phyloP scores from a whole-genome alignment of 2,888 invertebrate species.

The Helicoverpa assulta region DNA sequence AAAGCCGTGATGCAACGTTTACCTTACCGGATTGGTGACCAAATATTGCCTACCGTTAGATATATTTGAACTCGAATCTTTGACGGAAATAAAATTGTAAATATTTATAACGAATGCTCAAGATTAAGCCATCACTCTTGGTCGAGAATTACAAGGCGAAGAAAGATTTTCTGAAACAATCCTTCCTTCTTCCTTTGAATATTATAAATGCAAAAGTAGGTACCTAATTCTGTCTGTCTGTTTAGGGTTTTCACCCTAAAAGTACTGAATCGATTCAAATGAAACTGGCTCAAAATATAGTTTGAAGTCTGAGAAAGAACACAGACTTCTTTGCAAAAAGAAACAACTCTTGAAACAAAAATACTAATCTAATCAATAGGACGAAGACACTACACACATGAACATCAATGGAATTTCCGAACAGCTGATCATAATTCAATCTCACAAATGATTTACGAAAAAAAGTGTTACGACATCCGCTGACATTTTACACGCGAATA shows the following conservation, averaged over 20 bases:
- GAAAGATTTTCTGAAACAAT: no score
- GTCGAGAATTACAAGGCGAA: no score
- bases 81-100: conserved; percentile 32
- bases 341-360: no score
- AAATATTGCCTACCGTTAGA: conserved; percentile 62
- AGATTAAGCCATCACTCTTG: conserved; percentile 32
- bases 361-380: no score
- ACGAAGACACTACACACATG: conserved; percentile 1
- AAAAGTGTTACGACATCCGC: conserved; percentile 61
- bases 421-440: conserved; percentile 45
- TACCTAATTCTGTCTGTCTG: no score
- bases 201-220: no score
- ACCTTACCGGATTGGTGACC: conserved; percentile 67
- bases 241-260: no score
- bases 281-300: no score
- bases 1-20: conserved; percentile 79
- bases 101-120: conserved; percentile 48
- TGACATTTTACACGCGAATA: conserved; percentile 64
- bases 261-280: no score
- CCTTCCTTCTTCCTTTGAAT: no score
- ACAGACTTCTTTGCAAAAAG: no score
- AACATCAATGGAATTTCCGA: conserved; percentile 33
- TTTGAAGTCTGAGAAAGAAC: no score
- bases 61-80: conserved; percentile 51
- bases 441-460: conserved; percentile 57